Base-by-base conservation (phyloP, 1,140 invertebrate species). In the Sitophilus oryzae region DNA sequence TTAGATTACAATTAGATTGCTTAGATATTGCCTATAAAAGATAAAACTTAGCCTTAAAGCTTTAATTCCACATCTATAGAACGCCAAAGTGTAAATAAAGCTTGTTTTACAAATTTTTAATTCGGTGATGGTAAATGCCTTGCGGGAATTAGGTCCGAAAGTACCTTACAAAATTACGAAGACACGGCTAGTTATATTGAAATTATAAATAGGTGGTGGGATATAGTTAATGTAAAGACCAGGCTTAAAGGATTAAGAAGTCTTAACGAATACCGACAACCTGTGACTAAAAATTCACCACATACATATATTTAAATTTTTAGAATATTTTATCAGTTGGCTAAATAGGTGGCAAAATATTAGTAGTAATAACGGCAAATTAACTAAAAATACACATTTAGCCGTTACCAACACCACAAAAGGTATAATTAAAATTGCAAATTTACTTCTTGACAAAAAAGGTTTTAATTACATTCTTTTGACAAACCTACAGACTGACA, bases 81-180 rank as follows among this genome's bases (percentile, higher is more conserved):
- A 43, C 22, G 40, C n/a, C 46, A 56, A 42, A 56, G 50, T 49
- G 54, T 56, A 5, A 43, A 47, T n/a, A n/a, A n/a, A n/a, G 18
- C 20, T 55, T 2, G 45, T 36, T 1, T 15, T 36, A 16, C 35
- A 55, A 49, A 19, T 55, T 3, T 55, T 55, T 49, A 48, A 49
- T 49, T 2, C 5, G 2, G 10, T 1, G 8, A 30, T 22, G 6
- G 20, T 50, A 14, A 3, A 14, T 8, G 43, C 23, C 35, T 15
- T 55, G 2, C 9, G 23, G 15, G 37, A 55, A 42, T 47, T 55
- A 16, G 52, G 45, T 14, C 21, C 44, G 6, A 23, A 23, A 25
- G 2, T 18, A 11, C 11, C 19, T 23, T 46, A 3, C 1, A 3
- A 15, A 3, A 49, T 21, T 55, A 15, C 9, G 19, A 55, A 25